A percentile compares a stretch with the other conserved stretches of the same genome.
Conservation (phyloP, 2,888 invertebrate genomes). For the Panorpa germanica region DNA sequence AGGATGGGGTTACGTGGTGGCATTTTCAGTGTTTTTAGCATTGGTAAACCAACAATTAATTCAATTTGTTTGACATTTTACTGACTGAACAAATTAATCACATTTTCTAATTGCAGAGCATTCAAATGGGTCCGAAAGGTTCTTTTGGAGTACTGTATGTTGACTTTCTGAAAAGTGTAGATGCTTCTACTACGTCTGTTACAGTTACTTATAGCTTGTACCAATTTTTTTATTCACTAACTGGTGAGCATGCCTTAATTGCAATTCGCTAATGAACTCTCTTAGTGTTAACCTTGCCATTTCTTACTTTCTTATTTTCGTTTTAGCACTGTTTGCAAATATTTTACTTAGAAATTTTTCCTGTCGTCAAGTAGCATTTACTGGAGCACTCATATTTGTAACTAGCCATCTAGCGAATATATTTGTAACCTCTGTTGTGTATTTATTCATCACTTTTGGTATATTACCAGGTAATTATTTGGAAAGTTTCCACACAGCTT, state of each 20-base stretch:
- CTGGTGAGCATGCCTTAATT: too few relatives aligned
- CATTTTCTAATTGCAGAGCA: too few relatives aligned
- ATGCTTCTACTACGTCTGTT: slow-evolving; percentile 47
- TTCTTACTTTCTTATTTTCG: too few relatives aligned
- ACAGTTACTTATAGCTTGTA: slow-evolving; percentile 52
- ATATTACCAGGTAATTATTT: slow-evolving; percentile 34
- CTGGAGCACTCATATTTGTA: slow-evolving; percentile 41
- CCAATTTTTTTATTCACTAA: slow-evolving; percentile 38
- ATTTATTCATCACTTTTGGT: slow-evolving; percentile 43
- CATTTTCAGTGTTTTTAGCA: slow-evolving; percentile 49
- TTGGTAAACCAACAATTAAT: too few relatives aligned
- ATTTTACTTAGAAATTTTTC: slow-evolving; percentile 43
- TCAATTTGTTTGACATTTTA: too few relatives aligned
- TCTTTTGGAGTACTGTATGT: slow-evolving; percentile 54
- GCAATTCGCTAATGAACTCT: too few relatives aligned
- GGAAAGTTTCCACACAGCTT: too few relatives aligned
- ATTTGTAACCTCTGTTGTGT: slow-evolving; percentile 38
- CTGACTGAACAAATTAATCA: too few relatives aligned
- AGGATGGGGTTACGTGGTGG: slow-evolving; percentile 65
- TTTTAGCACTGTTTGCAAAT: slow-evolving; percentile 46
- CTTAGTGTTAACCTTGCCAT: too few relatives aligned
- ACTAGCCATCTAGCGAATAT: slow-evolving; percentile 39
- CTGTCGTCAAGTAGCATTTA: slow-evolving; percentile 42
- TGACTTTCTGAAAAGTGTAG: slow-evolving; percentile 41
- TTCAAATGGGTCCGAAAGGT: slow-evolving; percentile 44